Conservation (phyloP, 2,113 vertebrate species). For the Camelus dromedarius region DNA sequence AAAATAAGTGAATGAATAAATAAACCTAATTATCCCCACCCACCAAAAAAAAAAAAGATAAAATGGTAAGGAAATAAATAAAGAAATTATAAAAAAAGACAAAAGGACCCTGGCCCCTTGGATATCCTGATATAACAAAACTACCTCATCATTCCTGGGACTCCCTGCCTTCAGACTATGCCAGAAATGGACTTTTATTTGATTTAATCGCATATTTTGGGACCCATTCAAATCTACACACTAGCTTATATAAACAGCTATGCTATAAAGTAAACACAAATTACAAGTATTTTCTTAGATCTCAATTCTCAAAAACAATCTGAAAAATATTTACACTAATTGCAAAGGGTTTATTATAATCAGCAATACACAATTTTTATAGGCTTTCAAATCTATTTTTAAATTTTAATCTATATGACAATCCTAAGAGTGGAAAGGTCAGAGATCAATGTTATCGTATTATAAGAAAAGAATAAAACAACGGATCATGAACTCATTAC, state of each 20-base stretch:
- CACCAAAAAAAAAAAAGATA: too few species aligned
- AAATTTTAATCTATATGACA: conserved; percentile 18
- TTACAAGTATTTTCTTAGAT: conserved; percentile 27
- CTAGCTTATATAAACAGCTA: not conserved
- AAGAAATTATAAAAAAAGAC: too few species aligned
- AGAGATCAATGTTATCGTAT: not conserved
- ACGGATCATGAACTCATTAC: conserved; percentile 36
- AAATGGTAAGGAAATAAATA: too few species aligned
- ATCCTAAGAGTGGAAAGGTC: not conserved
- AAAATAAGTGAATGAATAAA: too few species aligned
- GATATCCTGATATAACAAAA: not conserved
- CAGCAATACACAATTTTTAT: not conserved
- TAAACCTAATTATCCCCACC: too few species aligned
- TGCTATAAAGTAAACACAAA: conserved; percentile 2
- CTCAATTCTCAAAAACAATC: conserved; percentile 40
- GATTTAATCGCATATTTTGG: not conserved
- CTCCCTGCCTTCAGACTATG: not conserved
- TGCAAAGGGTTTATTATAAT: not conserved
- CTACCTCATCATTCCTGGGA: not conserved
- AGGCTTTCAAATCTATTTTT: conserved; percentile 25
- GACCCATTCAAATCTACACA: not conserved
- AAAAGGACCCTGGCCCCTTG: not conserved
- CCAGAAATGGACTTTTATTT: not conserved
- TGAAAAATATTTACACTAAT: conserved; percentile 33
- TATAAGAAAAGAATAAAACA: not conserved